These are phyloP conservation scores for Heliornis fulica DNA, from an alignment of 2,113 vertebrate genomes.

Conservation along the genomic window DNA sequence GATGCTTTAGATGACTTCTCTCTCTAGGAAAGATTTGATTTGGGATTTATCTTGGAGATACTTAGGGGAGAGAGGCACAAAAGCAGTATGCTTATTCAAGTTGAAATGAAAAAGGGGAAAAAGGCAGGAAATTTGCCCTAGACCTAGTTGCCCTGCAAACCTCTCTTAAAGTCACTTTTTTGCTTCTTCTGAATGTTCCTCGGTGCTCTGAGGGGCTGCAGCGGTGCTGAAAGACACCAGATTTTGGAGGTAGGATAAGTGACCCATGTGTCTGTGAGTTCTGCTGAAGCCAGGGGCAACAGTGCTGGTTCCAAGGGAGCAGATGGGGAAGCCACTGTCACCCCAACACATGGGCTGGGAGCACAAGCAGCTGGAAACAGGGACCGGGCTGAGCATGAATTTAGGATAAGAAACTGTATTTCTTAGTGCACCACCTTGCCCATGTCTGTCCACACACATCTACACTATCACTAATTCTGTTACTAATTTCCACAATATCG, in stretches of 20 bases:
- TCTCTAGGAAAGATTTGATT: neutral
- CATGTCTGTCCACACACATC: rapidly evolving
- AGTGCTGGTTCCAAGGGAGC: neutral
- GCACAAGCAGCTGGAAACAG: neutral
- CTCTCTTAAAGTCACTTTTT: neutral
- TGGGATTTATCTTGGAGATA: neutral
- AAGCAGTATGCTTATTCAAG: neutral
- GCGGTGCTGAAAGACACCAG: neutral
- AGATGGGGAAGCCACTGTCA: neutral
- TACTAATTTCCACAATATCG: rapidly evolving
- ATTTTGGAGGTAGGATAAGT: neutral
- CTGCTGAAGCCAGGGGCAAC: neutral
- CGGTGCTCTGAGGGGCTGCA: neutral
- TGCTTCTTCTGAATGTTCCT: neutral
- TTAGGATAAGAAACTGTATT: neutral
- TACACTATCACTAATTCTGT: neutral
- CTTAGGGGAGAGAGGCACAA: neutral
- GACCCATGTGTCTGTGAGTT: neutral
- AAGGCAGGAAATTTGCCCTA: neutral
- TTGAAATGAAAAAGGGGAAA: neutral
- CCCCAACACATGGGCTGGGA: neutral
- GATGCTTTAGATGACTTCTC: neutral
- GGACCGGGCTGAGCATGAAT: neutral
- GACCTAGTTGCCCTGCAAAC: neutral
- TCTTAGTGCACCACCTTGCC: neutral